Evolutionary conservation across 1,140 invertebrate species (phyloP).

Genomic region (Lordiphosa clarofinis): DNA sequence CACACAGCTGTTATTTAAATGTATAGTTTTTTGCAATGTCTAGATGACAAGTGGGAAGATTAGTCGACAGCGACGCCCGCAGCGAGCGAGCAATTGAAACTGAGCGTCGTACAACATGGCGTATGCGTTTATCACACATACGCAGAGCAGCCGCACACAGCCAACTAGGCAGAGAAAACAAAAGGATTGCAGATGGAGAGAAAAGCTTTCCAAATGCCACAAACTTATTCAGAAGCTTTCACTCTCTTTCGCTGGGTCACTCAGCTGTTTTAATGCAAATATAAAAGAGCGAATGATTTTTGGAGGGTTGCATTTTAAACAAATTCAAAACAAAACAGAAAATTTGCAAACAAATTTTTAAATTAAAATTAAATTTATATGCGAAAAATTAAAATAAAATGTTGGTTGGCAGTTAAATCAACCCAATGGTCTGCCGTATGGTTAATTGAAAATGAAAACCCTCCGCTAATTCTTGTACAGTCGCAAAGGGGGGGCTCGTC

Average conservation of each 20-base stretch:
- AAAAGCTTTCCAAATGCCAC: conserved; percentile 25
- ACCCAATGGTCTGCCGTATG: no score
- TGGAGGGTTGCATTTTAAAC: no score
- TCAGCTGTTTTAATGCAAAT: conserved; percentile 24
- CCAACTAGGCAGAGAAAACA: conserved; percentile 1
- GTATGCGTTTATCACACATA: conserved; percentile 49
- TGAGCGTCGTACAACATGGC: conserved; percentile 57
- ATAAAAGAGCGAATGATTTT: not conserved
- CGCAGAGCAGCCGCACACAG: conserved; percentile 28
- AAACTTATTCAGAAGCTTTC: conserved; percentile 2
- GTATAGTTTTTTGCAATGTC: conserved; percentile 29
- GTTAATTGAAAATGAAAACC: not conserved
- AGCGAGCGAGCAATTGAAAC: conserved; percentile 57
- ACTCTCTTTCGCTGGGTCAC: conserved; percentile 15
- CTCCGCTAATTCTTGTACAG: conserved; percentile 10
- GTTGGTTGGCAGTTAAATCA: not conserved
- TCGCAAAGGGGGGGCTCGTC: conserved; percentile 52
- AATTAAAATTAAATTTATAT: no score
- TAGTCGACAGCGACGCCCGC: conserved; percentile 33
- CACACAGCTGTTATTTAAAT: conserved; percentile 33
- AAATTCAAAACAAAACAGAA: no score
- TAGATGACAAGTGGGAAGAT: conserved; percentile 33
- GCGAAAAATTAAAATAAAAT: no score
- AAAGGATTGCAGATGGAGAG: conserved; percentile 12
- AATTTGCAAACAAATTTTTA: no score